Evolutionary conservation across 2,797 vertebrate genomes (phyloP).

Genomic region (Labeo calbasu): DNA sequence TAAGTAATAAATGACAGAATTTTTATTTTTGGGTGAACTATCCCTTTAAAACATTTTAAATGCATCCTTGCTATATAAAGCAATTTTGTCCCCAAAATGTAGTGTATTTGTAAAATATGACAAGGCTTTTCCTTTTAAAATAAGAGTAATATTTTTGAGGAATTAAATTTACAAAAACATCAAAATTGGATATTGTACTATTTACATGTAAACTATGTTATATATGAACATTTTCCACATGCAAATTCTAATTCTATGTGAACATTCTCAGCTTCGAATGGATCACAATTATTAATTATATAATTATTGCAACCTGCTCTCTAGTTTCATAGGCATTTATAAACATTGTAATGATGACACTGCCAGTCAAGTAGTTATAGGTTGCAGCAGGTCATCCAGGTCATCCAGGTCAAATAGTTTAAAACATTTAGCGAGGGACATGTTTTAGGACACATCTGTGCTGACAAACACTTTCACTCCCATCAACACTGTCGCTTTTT

Average conservation of each 20-base stretch:
- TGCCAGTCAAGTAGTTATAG: neutral
- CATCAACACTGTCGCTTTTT: neutral
- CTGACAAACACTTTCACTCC: neutral
- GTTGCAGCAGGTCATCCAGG: neutral
- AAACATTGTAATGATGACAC: constrained; percentile 7
- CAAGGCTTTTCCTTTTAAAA: neutral
- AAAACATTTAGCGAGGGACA: neutral
- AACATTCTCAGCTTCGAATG: neutral
- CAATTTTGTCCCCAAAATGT: neutral
- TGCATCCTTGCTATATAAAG: neutral
- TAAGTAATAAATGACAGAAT: no score
- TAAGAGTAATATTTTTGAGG: neutral
- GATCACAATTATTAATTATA: neutral
- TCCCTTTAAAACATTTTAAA: neutral
- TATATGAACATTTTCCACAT: neutral
- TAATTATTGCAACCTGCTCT: neutral
- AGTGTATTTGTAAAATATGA: neutral
- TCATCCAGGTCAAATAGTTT: neutral
- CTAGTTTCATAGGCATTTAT: neutral
- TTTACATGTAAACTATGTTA: neutral
- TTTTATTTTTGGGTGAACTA: no score
- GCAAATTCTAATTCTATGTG: neutral
- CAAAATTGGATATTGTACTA: neutral
- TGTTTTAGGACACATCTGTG: constrained; percentile 8
- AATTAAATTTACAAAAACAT: neutral